Evolutionary conservation across 2,797 vertebrate species (phyloP).

Genomic region (Sebastolobus alascanus): DNA sequence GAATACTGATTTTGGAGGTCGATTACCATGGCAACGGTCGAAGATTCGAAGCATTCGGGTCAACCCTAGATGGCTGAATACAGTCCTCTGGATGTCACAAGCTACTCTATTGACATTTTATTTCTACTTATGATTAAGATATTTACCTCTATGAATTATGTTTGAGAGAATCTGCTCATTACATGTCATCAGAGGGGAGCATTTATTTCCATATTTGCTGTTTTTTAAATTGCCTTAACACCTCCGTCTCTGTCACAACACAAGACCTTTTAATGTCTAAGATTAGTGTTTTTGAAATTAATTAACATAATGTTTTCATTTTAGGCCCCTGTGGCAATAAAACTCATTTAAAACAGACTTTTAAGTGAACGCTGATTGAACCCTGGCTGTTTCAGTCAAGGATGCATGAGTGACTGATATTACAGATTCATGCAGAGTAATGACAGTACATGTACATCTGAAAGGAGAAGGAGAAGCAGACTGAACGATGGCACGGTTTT

Average conservation of each 20-base stretch:
- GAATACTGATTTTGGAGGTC: no score
- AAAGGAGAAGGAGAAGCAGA: not conserved
- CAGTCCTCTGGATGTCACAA: not conserved
- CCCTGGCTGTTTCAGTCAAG: constrained; percentile 1
- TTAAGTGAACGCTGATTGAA: not conserved
- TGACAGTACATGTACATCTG: not conserved
- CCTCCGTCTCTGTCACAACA: not conserved
- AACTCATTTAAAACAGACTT: constrained; percentile 6
- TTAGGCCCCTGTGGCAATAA: not conserved
- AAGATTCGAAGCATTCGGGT: no score
- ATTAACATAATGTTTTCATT: not conserved
- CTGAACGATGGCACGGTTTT: not conserved
- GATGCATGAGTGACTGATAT: constrained; percentile 15
- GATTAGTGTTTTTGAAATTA: not conserved
- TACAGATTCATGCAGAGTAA: constrained; percentile 20
- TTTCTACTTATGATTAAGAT: not conserved
- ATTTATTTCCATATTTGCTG: not conserved
- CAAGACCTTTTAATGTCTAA: not conserved
- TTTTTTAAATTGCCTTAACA: not conserved
- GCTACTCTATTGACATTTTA: not conserved
- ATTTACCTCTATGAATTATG: not conserved
- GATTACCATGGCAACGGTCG: no score
- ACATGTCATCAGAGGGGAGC: not conserved
- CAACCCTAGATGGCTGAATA: not conserved
- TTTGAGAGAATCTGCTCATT: not conserved